Percentiles rank a stretch among this genome's conserved stretches.
phyloP scores from a whole-genome alignment of 2,888 invertebrate genomes.

The Protodeltote pygarga region DNA sequence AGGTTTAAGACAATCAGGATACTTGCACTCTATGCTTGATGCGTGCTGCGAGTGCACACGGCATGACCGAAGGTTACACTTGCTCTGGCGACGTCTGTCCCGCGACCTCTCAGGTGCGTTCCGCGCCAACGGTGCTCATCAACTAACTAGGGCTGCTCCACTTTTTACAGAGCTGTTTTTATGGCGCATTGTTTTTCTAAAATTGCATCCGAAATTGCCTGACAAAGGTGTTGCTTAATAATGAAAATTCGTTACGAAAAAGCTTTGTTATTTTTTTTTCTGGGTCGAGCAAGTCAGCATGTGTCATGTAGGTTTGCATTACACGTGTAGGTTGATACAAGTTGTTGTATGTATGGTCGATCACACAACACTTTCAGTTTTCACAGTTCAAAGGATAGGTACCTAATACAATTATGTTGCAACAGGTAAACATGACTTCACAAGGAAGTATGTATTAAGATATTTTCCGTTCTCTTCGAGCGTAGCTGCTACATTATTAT shows the following conservation, averaged over 20 bases:
- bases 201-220: conserved; percentile 40
- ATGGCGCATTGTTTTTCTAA: conserved; percentile 76
- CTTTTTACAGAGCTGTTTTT: conserved; percentile 71
- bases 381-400: neutral
- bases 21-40: conserved; percentile 82
- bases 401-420: conserved; percentile 3
- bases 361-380: neutral
- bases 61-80: conserved; percentile 74
- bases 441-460: conserved; percentile 45
- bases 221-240: conserved; percentile 59
- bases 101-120: conserved; percentile 65
- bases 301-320: neutral
- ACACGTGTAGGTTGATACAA: neutral
- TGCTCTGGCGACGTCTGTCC: conserved; percentile 51
- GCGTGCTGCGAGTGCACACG: conserved; percentile 73
- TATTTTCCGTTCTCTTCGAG: conserved; percentile 33
- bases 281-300: conserved; percentile 37
- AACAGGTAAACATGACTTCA: conserved; percentile 28
- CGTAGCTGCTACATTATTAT: conserved; percentile 24
- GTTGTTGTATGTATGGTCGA: neutral
- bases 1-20: conserved; percentile 51
- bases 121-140: conserved; percentile 72
- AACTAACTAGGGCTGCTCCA: conserved; percentile 79
- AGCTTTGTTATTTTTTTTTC: conserved; percentile 54
- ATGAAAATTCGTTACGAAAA: conserved; percentile 67